Evolutionary conservation across 2,888 invertebrate species (phyloP).

Genomic region (Pardosa pseudoannulata): DNA sequence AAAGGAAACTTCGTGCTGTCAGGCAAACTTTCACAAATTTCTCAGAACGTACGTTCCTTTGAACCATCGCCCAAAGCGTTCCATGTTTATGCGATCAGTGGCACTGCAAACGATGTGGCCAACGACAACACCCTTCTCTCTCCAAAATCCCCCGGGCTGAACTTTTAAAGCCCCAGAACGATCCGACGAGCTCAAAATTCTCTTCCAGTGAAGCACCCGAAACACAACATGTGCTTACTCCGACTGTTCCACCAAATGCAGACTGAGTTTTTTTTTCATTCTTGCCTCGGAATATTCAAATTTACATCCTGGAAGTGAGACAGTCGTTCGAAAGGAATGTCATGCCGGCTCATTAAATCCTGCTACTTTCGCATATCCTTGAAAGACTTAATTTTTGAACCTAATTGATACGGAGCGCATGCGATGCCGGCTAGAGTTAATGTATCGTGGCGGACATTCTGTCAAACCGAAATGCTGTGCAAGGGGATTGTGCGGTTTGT

Average conservation of each 20-base stretch:
- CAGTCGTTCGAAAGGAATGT: constrained; percentile 40
- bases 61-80: not conserved
- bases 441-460: constrained; percentile 5
- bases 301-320: not conserved
- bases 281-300: not conserved
- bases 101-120: not conserved
- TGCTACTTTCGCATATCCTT: constrained; percentile 54
- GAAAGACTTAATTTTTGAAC: constrained; percentile 68
- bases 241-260: not conserved
- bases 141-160: not conserved
- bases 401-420: constrained; percentile 62
- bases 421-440: not conserved
- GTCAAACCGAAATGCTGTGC: not conserved
- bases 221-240: not conserved
- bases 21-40: too few species aligned
- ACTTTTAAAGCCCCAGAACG: not conserved
- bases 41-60: not conserved
- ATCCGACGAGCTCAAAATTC: not conserved
- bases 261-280: not conserved
- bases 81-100: not conserved
- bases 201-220: constrained; percentile 9
- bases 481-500: too few species aligned
- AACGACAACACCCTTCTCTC: not conserved
- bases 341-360: constrained; percentile 38
- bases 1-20: too few species aligned